Evolutionary conservation across 35 echinoderm and acorn worm species (phyloP).

Genomic region (Hemicentrotus pulcherrimus): DNA sequence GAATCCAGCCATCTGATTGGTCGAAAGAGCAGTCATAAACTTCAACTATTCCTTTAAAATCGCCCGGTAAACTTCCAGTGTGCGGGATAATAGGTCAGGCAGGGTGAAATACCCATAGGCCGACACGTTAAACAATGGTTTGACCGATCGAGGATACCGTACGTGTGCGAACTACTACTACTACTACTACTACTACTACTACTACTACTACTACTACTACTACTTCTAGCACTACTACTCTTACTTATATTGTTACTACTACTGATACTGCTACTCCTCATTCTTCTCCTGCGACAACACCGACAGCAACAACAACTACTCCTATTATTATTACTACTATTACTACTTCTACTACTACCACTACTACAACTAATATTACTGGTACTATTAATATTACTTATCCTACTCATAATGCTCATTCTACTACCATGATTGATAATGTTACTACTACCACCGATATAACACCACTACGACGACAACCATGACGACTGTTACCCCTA

Average conservation of each 20-base stretch:
- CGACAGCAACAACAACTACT: background rate
- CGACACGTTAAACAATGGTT: too few species aligned
- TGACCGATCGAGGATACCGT: too few species aligned
- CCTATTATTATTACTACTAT: background rate
- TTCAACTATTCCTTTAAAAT: too few species aligned
- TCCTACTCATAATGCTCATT: background rate
- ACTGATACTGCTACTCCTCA: background rate
- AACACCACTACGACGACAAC: background rate
- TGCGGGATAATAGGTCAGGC: too few species aligned
- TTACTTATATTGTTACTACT: background rate
- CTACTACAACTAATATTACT: background rate
- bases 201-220: conserved; percentile 10
- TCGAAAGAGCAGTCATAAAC: too few species aligned
- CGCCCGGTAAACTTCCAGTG: too few species aligned
- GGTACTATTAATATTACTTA: background rate
- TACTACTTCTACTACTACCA: background rate
- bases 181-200: background rate
- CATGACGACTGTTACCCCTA: background rate
- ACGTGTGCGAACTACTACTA: background rate
- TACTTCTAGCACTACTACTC: background rate
- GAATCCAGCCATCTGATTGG: too few species aligned
- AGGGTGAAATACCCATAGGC: too few species aligned
- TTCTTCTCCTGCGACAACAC: background rate
- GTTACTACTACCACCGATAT: background rate
- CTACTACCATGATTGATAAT: background rate